Conservation (phyloP, 1,140 invertebrate species). For the Drosophila arawakana region DNA sequence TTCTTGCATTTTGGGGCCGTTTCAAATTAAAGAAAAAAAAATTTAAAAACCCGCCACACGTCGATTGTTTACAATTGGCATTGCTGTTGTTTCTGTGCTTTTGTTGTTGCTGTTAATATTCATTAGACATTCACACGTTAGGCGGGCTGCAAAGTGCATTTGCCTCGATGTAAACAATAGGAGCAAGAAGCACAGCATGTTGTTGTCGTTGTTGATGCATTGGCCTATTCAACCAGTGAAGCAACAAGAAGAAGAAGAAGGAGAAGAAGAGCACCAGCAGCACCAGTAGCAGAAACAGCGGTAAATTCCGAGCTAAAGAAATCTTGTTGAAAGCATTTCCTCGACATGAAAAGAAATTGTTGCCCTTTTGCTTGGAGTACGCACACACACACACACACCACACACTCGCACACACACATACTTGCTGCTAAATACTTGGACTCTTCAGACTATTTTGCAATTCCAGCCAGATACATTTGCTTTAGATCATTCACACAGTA, state of each 20-base stretch:
- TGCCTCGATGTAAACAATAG: constrained; percentile 47
- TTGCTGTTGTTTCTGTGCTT: constrained; percentile 11
- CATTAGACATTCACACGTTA: constrained; percentile 41
- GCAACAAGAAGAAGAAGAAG: constrained; percentile 32
- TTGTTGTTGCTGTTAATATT: constrained; percentile 13
- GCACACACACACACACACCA: too few relatives aligned
- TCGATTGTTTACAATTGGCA: constrained; percentile 70
- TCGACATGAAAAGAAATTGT: constrained; percentile 60
- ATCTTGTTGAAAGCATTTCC: constrained; percentile 80
- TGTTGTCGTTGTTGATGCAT: constrained; percentile 41
- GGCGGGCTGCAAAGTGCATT: constrained; percentile 43
- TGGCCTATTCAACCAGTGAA: constrained; percentile 53
- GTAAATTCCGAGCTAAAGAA: constrained; percentile 75
- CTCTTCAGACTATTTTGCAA: constrained; percentile 31
- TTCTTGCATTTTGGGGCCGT: constrained; percentile 37
- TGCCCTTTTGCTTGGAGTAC: constrained; percentile 43
- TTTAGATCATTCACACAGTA: constrained; percentile 63
- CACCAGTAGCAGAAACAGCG: constrained; percentile 40
- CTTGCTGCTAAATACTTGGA: constrained; percentile 15
- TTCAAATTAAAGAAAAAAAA: constrained; percentile 13
- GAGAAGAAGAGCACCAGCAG: constrained; percentile 6
- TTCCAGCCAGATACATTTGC: constrained; percentile 32
- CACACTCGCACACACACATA: neutral
- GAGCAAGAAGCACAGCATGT: constrained; percentile 23
- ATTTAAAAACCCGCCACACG: constrained; percentile 37